Conservation (phyloP, 2,113 vertebrate genomes). For the Malurus alboscapulatus region DNA sequence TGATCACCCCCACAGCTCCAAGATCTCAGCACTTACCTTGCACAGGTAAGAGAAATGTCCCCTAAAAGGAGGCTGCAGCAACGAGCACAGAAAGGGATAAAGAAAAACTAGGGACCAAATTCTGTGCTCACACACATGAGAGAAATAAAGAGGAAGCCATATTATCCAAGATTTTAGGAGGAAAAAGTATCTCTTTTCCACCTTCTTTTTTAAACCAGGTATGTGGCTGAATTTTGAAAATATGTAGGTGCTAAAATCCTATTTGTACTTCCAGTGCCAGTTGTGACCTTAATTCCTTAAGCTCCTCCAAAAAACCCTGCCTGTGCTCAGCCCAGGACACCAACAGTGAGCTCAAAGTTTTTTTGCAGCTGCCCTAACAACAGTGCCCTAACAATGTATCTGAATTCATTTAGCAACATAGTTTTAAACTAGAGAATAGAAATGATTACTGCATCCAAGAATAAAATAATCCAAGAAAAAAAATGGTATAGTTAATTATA, state of each 20-base stretch:
- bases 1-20: fast-evolving
- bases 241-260: neutral
- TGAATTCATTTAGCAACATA: neutral
- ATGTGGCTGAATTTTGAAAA: neutral
- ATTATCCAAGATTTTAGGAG: neutral
- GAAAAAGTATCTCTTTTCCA: neutral
- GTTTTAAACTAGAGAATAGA: neutral
- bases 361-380: neutral
- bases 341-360: neutral
- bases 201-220: neutral
- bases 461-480: neutral
- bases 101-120: neutral
- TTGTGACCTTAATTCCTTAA: conserved; percentile 26
- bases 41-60: neutral
- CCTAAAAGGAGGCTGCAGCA: neutral
- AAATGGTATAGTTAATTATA: neutral
- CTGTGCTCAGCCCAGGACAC: neutral
- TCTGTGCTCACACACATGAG: fast-evolving
- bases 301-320: neutral
- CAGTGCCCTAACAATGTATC: neutral
- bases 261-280: neutral
- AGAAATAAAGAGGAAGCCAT: fast-evolving
- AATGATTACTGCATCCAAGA: neutral
- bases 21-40: neutral
- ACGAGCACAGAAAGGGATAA: neutral